A percentile compares a stretch with the other conserved stretches of the same genome.
phyloP scores from a whole-genome alignment of 2,113 vertebrate species.

The Hippopotamus amphibius region DNA sequence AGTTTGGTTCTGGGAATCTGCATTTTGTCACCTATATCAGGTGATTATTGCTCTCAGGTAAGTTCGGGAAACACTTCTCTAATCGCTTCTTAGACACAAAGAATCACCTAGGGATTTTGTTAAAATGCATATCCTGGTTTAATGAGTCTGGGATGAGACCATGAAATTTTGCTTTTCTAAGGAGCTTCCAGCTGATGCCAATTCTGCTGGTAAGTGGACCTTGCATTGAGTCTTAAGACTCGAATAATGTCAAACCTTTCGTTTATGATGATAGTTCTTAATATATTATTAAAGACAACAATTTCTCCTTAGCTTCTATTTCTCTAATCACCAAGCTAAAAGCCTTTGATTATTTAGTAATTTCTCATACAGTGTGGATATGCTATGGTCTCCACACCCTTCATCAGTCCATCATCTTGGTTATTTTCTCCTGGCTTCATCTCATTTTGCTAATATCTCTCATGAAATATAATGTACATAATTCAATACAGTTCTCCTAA shows the following conservation, averaged over 20 bases:
- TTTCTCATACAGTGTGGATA: not conserved
- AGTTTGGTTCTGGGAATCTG: not conserved
- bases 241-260: not conserved
- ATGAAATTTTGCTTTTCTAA: slow-evolving; percentile 27
- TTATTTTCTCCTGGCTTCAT: slow-evolving; percentile 1
- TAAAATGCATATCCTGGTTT: not conserved
- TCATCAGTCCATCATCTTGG: not conserved
- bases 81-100: not conserved
- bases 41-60: not conserved
- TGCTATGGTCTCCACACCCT: not conserved
- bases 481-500: not conserved
- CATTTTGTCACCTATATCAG: not conserved
- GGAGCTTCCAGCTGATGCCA: not conserved
- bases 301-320: not conserved
- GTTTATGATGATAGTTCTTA: not conserved
- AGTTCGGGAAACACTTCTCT: not conserved
- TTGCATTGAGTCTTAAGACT: not conserved
- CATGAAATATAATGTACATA: not conserved
- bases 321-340: not conserved
- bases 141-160: not conserved
- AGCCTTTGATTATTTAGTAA: not conserved
- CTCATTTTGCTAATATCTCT: slow-evolving; percentile 14
- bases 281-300: not conserved
- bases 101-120: not conserved
- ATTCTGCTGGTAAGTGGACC: not conserved